These are phyloP conservation scores for Eulemur mongoz DNA, from an alignment of 2,797 vertebrate species.

Conservation along the genomic window DNA sequence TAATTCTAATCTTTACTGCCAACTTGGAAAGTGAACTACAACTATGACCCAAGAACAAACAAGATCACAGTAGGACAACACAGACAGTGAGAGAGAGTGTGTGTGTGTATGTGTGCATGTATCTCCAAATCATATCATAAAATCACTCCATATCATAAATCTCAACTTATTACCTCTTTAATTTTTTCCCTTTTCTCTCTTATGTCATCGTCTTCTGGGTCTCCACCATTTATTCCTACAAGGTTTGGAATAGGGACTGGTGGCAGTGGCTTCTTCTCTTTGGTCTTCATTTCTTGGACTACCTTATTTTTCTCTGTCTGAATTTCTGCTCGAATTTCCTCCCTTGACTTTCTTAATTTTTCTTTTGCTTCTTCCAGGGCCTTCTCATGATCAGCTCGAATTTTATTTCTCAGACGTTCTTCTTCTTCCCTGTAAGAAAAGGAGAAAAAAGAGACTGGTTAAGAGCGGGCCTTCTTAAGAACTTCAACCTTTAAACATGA, in stretches of 20 bases:
- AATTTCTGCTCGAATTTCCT: conserved; percentile 96
- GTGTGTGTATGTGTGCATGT: no score
- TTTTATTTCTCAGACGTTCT: conserved; percentile 97
- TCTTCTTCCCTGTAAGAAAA: conserved; percentile 93
- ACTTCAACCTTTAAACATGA: conserved; percentile 17
- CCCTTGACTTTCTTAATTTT: conserved; percentile 96
- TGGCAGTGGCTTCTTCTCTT: conserved; percentile 93
- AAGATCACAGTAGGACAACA: not conserved
- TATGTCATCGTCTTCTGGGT: conserved; percentile 91
- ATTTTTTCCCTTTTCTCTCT: conserved; percentile 97
- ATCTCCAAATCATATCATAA: not conserved
- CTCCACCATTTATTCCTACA: conserved; percentile 93
- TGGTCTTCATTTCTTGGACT: conserved; percentile 93
- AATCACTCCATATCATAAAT: not conserved
- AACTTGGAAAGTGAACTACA: not conserved
- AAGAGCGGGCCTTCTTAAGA: conserved; percentile 64
- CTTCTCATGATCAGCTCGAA: conserved; percentile 97
- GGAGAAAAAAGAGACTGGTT: conserved; percentile 70
- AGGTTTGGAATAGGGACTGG: conserved; percentile 95
- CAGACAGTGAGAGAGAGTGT: not conserved
- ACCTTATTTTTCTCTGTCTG: conserved; percentile 98
- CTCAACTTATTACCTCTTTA: conserved; percentile 92
- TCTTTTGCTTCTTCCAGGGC: conserved; percentile 98
- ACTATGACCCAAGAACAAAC: conserved; percentile 12
- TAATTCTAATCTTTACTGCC: not conserved